Conservation (phyloP, 2,888 invertebrate genomes). For the Galeopsomyia nigrocyanea region DNA sequence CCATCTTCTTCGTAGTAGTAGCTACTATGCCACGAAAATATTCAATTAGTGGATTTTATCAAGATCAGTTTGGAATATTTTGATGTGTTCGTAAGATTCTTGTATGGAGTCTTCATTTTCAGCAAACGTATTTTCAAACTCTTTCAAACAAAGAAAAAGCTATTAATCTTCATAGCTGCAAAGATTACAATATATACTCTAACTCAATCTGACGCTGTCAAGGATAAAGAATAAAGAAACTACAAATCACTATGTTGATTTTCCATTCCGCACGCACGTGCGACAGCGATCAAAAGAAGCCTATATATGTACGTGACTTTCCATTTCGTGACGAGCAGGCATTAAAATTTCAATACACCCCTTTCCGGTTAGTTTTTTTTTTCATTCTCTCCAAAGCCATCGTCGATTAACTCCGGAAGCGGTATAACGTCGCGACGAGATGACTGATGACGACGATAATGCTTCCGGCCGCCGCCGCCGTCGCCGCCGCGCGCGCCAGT, state of each 20-base stretch:
- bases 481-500: too few relatives aligned
- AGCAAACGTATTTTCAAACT: too few relatives aligned
- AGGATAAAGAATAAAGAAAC: background rate
- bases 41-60: too few relatives aligned
- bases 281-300: background rate
- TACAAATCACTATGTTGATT: background rate
- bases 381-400: background rate
- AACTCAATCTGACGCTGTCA: too few relatives aligned
- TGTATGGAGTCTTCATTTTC: too few relatives aligned
- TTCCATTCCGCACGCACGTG: background rate
- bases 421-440: background rate
- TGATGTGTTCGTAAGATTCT: too few relatives aligned
- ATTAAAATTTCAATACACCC: background rate
- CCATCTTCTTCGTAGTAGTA: too few relatives aligned
- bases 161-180: background rate
- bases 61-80: too few relatives aligned
- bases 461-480: too few relatives aligned
- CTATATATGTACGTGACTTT: background rate
- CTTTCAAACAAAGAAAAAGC: background rate
- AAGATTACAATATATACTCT: too few relatives aligned
- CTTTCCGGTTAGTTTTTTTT: background rate
- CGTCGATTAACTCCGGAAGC: background rate
- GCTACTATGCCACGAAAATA: too few relatives aligned
- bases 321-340: background rate
- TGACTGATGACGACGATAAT: constrained; percentile 14